Evolutionary conservation across 2,113 vertebrate species (phyloP), one percentile per base, ranked within the genome.

Genomic region (Embiotoca jacksoni): DNA sequence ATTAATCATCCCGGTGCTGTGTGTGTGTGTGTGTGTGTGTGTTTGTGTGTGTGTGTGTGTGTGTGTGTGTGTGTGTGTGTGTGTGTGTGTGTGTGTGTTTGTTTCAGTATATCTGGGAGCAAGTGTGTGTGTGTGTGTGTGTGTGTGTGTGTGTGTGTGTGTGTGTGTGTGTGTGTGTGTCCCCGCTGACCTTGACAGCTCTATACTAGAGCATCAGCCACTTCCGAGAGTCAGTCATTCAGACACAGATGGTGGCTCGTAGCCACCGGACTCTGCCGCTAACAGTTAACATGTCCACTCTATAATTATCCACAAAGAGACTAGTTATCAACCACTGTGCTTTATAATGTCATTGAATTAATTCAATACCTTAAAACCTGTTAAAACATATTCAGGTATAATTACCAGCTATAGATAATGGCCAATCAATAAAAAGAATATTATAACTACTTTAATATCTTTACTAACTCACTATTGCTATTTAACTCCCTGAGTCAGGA

Each of bases 1-100:
- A 93, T 93, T 94, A 94, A 95, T 94, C 92, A 95, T 94, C 91
- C 89, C 78, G 75, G 72, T 89, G 57, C 81, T 85, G 69, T 84
- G 83, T 72, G 80, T 56, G 55, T 73, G 75, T 81, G 68, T 81
- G 47, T 57, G 54, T 64, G 55, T 65, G 55, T 70, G 67, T 77
- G 16, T 66, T 55, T 31, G 10, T 58, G 30, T 82, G 53, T 71
- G 46, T 39, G 57, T 59, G 41, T 47, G 55, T 37, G 23, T 61
- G 30, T 61, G 49, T 77, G 50, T 50, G 70, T 70, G 44, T 60
- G 50, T 61, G 64, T 53, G 9, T 47, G 65, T 79, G 78, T 83
- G 75, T 76, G 32, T 31, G 37, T 53, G 39, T 30, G 16, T 46
- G n/a, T 46, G 23, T 46, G 23, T 23, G 23, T 23, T 23, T 23